phyloP scores from a whole-genome alignment of 2,888 invertebrate species.

The Thalpophila matura region DNA sequence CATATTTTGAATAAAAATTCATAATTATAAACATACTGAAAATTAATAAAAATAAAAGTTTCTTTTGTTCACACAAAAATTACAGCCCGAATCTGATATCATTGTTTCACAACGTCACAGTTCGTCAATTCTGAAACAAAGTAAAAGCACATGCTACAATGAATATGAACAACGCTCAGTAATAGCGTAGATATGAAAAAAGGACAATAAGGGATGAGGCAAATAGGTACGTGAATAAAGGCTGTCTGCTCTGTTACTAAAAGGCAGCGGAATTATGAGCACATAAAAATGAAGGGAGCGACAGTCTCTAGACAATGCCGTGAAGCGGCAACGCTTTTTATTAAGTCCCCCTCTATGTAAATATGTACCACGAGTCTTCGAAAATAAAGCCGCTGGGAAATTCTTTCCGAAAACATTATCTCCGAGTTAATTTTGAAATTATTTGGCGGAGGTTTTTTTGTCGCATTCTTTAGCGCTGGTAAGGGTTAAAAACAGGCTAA shows the following conservation, averaged over 20 bases:
- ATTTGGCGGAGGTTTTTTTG: conserved; percentile 24
- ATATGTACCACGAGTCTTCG: conserved; percentile 63
- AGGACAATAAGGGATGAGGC: conserved; percentile 77
- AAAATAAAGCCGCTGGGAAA: conserved; percentile 56
- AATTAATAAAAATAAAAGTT: conserved; percentile 21
- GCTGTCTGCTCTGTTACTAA: conserved; percentile 71
- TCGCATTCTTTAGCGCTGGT: conserved; percentile 16
- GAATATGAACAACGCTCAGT: conserved; percentile 71
- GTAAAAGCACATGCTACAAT: conserved; percentile 56
- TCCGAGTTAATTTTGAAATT: conserved; percentile 49
- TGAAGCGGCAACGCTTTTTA: conserved; percentile 69
- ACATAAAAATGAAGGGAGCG: conserved; percentile 74
- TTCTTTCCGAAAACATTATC: conserved; percentile 53
- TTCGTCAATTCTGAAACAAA: conserved; percentile 56
- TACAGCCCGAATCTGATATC: conserved; percentile 20
- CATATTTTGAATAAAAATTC: background rate
- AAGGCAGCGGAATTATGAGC: conserved; percentile 76
- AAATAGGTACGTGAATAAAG: conserved; percentile 77
- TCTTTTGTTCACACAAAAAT: conserved; percentile 26
- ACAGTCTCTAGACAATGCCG: conserved; percentile 70
- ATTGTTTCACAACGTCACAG: conserved; percentile 50
- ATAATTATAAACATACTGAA: background rate
- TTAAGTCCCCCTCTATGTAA: conserved; percentile 68
- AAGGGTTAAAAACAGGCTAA: conserved; percentile 13
- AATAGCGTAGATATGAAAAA: conserved; percentile 79